Conservation (phyloP, 1,140 invertebrate genomes). For the Spodoptera frugiperda region DNA sequence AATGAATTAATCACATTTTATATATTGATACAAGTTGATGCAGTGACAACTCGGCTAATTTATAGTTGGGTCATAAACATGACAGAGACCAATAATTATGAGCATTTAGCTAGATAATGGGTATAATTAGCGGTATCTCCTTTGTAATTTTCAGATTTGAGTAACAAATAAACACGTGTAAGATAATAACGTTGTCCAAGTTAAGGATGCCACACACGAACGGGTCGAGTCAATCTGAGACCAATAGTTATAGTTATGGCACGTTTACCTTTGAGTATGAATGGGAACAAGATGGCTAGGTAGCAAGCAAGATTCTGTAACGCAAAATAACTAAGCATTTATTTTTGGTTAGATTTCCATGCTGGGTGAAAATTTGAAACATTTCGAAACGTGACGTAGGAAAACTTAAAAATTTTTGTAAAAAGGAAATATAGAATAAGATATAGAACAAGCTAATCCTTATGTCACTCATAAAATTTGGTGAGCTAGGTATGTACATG, state of each 20-base stretch:
- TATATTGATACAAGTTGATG: neutral
- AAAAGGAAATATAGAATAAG: too few species aligned
- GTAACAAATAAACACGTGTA: constrained; percentile 27
- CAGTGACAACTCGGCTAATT: constrained; percentile 7
- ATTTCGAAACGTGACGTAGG: too few species aligned
- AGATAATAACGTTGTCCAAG: constrained; percentile 31
- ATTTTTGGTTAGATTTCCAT: too few species aligned
- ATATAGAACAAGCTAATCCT: too few species aligned
- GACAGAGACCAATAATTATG: constrained; percentile 10
- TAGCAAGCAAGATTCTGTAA: too few species aligned
- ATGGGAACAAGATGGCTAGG: neutral
- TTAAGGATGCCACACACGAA: constrained; percentile 55
- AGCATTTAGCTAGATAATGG: neutral
- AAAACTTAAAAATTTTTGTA: too few species aligned
- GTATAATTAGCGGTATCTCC: constrained; percentile 32
- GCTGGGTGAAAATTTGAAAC: too few species aligned
- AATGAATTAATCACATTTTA: neutral
- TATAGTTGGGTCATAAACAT: neutral
- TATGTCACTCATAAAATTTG: too few species aligned
- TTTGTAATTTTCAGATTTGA: constrained; percentile 33
- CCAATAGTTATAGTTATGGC: constrained; percentile 37
- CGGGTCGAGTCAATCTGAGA: constrained; percentile 25
- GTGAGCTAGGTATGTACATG: too few species aligned
- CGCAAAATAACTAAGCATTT: too few species aligned
- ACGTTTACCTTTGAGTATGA: constrained; percentile 1